These are phyloP conservation scores for Mohoua ochrocephala DNA, from an alignment of 2,113 vertebrate species.

Conservation along the genomic window DNA sequence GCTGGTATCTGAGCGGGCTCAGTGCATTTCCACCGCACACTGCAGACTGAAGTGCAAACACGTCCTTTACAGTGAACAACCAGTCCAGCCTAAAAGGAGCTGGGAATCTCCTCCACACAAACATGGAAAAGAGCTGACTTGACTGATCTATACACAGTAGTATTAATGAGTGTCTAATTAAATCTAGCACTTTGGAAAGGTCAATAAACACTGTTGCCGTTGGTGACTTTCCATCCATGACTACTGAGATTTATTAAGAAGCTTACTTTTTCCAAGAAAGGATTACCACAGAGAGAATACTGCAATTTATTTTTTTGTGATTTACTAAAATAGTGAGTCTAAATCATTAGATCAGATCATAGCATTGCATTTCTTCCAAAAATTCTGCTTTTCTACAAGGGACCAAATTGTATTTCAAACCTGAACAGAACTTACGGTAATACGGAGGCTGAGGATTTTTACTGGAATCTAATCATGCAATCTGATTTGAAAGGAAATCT, in stretches of 20 bases:
- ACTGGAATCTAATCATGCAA: neutral
- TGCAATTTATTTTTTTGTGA: neutral
- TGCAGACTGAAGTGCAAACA: neutral
- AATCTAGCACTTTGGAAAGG: constrained; percentile 32
- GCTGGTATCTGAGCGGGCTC: neutral
- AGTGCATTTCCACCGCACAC: neutral
- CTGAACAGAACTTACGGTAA: neutral
- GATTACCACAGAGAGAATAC: constrained; percentile 34
- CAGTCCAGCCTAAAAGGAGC: neutral
- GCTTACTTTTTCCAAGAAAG: constrained; percentile 57
- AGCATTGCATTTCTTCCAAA: neutral
- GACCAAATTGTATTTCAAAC: neutral
- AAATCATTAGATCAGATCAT: constrained; percentile 27
- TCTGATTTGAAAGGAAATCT: neutral
- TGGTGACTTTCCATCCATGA: constrained; percentile 34
- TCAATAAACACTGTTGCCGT: constrained; percentile 36
- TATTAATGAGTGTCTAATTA: constrained; percentile 42
- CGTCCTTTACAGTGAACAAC: neutral
- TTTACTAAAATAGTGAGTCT: constrained; percentile 13
- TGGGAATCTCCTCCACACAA: neutral
- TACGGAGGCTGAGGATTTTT: neutral
- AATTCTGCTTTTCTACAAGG: neutral
- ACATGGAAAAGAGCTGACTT: neutral
- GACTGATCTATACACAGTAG: neutral
- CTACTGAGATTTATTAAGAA: constrained; percentile 47